Evolutionary conservation across 2,113 vertebrate genomes (phyloP).

Genomic region (Girardinichthys multiradiatus): DNA sequence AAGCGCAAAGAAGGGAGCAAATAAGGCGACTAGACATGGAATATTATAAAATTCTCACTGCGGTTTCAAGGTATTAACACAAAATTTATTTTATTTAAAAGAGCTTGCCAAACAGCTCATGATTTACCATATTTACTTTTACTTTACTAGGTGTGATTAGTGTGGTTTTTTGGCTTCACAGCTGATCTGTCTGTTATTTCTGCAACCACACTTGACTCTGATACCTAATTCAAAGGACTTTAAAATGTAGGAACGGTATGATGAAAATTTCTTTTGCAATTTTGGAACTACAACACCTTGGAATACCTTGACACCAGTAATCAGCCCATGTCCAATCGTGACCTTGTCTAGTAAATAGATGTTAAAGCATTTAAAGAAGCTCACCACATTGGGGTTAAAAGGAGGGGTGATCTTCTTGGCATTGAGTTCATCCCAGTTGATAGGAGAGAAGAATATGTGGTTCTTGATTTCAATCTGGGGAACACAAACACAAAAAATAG

Average conservation of each 20-base stretch:
- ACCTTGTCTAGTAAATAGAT: background rate
- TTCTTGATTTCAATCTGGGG: slow-evolving; percentile 96
- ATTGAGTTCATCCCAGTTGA: slow-evolving; percentile 99
- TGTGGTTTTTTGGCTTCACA: background rate
- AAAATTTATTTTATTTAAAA: background rate
- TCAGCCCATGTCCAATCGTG: background rate
- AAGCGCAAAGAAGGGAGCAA: slow-evolving; percentile 5
- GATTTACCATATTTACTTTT: background rate
- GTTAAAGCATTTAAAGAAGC: slow-evolving; percentile 44
- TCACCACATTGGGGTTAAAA: slow-evolving; percentile 99
- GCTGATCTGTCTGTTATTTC: background rate
- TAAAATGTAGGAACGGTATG: background rate
- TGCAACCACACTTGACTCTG: background rate
- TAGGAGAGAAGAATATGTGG: slow-evolving; percentile 97
- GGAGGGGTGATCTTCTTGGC: slow-evolving; percentile 98
- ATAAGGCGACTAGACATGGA: background rate
- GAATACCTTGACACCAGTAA: background rate
- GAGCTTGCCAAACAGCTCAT: background rate
- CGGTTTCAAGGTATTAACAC: background rate
- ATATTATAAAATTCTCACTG: background rate
- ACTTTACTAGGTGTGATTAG: background rate
- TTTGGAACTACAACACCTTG: too few species aligned
- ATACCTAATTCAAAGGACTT: background rate
- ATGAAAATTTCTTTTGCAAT: too few species aligned
- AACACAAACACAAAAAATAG: slow-evolving; percentile 36